phyloP scores from a whole-genome alignment of 2,113 vertebrate genomes.

The Aleadryas rufinucha region DNA sequence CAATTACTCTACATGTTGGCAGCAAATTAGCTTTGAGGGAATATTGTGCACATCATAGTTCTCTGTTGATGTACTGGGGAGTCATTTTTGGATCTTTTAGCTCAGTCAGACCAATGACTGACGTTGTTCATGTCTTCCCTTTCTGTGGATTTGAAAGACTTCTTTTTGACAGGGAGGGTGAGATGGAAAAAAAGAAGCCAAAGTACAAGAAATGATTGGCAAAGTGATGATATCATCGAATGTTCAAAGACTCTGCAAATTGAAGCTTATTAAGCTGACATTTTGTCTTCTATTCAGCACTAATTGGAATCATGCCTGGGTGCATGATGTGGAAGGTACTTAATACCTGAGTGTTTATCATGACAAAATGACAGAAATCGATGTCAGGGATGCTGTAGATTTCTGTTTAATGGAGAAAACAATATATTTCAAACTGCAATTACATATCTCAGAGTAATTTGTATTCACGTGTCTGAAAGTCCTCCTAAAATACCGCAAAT shows the following conservation, averaged over 20 bases:
- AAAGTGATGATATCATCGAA: constrained; percentile 77
- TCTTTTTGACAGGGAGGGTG: constrained; percentile 54
- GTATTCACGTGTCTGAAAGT: neutral
- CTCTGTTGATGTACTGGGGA: constrained; percentile 30
- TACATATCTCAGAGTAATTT: neutral
- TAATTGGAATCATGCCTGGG: constrained; percentile 70
- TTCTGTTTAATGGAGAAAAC: constrained; percentile 36
- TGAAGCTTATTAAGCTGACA: constrained; percentile 68
- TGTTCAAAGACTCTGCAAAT: constrained; percentile 78
- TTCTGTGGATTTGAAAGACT: constrained; percentile 50
- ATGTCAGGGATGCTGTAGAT: constrained; percentile 33
- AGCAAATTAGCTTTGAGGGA: constrained; percentile 63
- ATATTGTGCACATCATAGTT: neutral
- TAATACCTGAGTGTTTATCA: constrained; percentile 59
- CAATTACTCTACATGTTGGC: constrained; percentile 43
- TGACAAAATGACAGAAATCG: constrained; percentile 61
- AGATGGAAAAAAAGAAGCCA: constrained; percentile 33
- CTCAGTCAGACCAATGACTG: constrained; percentile 44
- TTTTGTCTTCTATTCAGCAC: constrained; percentile 62
- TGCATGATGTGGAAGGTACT: constrained; percentile 49
- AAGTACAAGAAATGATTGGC: constrained; percentile 71
- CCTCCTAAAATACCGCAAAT: neutral
- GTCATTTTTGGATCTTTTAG: constrained; percentile 41
- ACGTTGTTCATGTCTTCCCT: constrained; percentile 6
- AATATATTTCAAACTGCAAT: constrained; percentile 40